Conservation (phyloP, 2,888 invertebrate species). For the Ligdia adustata region DNA sequence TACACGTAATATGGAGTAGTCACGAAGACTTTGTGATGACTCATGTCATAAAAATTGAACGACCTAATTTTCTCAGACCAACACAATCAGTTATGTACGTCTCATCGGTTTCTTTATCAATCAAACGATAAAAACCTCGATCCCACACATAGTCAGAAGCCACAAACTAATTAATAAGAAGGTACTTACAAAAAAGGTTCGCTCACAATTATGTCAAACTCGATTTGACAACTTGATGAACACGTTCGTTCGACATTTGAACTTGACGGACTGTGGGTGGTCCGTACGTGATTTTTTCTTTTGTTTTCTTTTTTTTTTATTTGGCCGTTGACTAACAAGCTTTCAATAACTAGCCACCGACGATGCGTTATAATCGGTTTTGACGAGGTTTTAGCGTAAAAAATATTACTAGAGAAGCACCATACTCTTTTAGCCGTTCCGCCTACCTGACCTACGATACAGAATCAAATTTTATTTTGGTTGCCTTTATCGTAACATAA, state of each 20-base stretch:
- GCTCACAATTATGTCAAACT: constrained; percentile 80
- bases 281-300: constrained; percentile 64
- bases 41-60: constrained; percentile 8
- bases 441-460: background rate
- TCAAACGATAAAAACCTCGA: constrained; percentile 27
- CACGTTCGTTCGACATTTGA: constrained; percentile 73
- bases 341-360: constrained; percentile 76
- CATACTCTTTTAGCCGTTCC: background rate
- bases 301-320: constrained; percentile 57
- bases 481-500: too few species aligned
- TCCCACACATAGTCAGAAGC: constrained; percentile 51
- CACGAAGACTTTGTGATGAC: too few species aligned
- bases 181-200: constrained; percentile 59
- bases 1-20: too few species aligned
- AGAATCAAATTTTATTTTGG: too few species aligned
- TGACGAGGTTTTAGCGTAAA: constrained; percentile 46
- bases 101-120: constrained; percentile 23
- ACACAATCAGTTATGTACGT: background rate
- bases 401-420: constrained; percentile 7
- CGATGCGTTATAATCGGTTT: constrained; percentile 67
- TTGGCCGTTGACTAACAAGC: constrained; percentile 67
- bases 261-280: constrained; percentile 79
- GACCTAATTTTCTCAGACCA: background rate
- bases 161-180: constrained; percentile 47
- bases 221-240: constrained; percentile 83